Percentiles rank a stretch among this genome's conserved stretches.
Evolutionary conservation across 2,888 invertebrate species (phyloP).

Genomic region (Heteromyza rotundicornis): DNA sequence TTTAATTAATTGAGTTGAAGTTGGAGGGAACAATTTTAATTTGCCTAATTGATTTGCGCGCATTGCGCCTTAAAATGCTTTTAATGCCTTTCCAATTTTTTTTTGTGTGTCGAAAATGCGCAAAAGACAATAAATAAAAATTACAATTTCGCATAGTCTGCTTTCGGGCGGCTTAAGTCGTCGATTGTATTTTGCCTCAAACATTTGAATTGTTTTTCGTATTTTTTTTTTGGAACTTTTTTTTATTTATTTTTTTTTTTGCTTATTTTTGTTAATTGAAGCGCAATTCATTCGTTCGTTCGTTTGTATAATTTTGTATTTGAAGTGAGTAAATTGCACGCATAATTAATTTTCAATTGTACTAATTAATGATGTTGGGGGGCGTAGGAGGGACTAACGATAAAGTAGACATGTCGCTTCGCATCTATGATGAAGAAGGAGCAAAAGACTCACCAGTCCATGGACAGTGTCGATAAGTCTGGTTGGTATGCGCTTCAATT

Average conservation of each 20-base stretch:
- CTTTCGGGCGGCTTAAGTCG: background rate
- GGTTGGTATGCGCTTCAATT: conserved; percentile 34
- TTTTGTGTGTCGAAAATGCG: conserved; percentile 5
- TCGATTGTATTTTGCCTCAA: no score
- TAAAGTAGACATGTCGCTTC: conserved; percentile 8
- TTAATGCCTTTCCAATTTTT: no score
- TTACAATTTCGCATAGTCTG: background rate
- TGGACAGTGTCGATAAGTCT: conserved; percentile 16
- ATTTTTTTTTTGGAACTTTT: no score
- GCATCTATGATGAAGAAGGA: no score
- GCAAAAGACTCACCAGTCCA: background rate
- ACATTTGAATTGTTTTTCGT: no score
- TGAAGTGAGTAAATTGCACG: conserved; percentile 49
- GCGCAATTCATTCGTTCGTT: background rate
- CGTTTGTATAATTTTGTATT: background rate
- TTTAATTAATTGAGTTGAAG: conserved; percentile 53
- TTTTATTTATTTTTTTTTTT: no score
- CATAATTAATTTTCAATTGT: conserved; percentile 58
- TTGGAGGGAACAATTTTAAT: conserved; percentile 47
- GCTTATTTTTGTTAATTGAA: background rate
- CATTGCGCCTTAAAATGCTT: no score
- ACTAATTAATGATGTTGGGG: conserved; percentile 47
- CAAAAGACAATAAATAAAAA: conserved; percentile 8
- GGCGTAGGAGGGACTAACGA: background rate
- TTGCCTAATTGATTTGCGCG: conserved; percentile 53